Evolutionary conservation across 2,797 vertebrate genomes (phyloP), one percentile per base, ranked within the genome.

Genomic region (Acridotheres tristis): DNA sequence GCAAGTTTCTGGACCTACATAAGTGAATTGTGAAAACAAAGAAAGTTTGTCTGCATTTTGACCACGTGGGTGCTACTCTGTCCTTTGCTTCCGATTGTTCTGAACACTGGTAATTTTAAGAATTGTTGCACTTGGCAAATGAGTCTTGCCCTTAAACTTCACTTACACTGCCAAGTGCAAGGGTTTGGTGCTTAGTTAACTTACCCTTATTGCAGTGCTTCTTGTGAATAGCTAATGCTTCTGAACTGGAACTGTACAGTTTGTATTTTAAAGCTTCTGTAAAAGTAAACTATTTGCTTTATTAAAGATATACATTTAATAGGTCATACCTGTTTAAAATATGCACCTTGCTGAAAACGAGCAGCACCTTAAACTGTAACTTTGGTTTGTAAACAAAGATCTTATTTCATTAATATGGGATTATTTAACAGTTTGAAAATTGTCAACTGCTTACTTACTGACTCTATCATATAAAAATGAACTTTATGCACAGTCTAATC

Each of bases 181-280:
- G 95, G 96, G 96, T 95, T 96, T 96, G 96, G 97, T 96, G 96
- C 96, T 97, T 95, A 88, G 95, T 96, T 94, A 97, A 96, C 96
- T 97, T 97, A 96, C 97, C 98, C 88, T 94, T 95, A 93, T 94
- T 95, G 97, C 97, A 97, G 97, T 97, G 97, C 97, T 96, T 96
- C 73, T 94, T 98, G 96, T 98, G 97, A 97, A 97, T 97, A 97
- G 97, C 97, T 95, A 94, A 97, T 7, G 97, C 97, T 98, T 98
- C 97, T 97, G 96, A 98, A 98, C 98, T 98, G 98, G 98, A 98
- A 98, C 92, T 98, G 97, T 98, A 97, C 97, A 97, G 98, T 98
- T 98, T 98, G 98, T 98, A 98, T 98, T 98, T 98, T 98, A 97
- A 98, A 98, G 98, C 98, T 97, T 97, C 98, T 98, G 97, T 98